Base-by-base conservation (phyloP, 2,113 vertebrate genomes). In the Nipponia nippon region DNA sequence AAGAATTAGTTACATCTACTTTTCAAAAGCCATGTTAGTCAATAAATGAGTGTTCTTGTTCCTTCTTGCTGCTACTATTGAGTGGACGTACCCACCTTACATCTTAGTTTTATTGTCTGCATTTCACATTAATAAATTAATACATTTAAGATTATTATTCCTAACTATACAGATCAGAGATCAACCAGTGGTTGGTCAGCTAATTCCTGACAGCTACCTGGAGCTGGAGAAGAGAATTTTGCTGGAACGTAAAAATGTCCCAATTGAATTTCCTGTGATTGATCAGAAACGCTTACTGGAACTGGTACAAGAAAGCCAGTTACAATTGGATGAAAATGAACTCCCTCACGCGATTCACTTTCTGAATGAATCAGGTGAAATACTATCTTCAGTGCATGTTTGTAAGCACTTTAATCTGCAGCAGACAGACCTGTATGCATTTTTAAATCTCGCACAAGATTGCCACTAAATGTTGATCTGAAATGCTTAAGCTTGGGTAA, bases 151-250 rank as follows among this genome's bases (percentile, higher is more conserved):
- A 80, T 89, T 87, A 65, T 93, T 85, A 17, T 97, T 92, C 87
- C 30, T 94, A 56, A 96, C 97, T 96, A 77, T 77, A 58, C 95
- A 99, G 99, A 99, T 99, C 90, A 99, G 99, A 97, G 99, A 99
- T 67, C 99, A 99, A 79, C 98, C 98, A 13, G 99, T 99, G 59
- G 99, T 99, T 94, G 99, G 99, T 20, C 99, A 99, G 98, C 97
- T 99, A 90, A 99, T 99, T 93, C 99, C 99, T 66, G 99, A 99
- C 94, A 99, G 99, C 97, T 99, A 99, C 30, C 98, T 99, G 83
- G 99, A 99, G 97, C 98, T 99, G 93, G 99, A 99, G 97, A 99
- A 98, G 80, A 98, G 98, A 91, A 94, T 99, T 95, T 97, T 99
- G 81, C 97, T 96, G 55, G 99, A 99, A 97, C 98, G 99, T 78